These are phyloP conservation scores for Julus scandinavius DNA, from an alignment of 2,888 invertebrate genomes.

Conservation along the genomic window DNA sequence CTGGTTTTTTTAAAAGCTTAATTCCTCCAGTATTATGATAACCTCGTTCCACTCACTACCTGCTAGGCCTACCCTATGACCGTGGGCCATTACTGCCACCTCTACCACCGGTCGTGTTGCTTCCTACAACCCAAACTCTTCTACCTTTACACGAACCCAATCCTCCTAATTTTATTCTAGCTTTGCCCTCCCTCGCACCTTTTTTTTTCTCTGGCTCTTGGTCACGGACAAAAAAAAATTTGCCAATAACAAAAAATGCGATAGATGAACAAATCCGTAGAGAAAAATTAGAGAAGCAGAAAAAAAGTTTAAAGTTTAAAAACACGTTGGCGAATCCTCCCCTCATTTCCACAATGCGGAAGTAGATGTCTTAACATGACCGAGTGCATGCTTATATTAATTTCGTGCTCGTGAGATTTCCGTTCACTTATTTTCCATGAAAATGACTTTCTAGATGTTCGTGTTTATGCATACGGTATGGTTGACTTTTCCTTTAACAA, in stretches of 20 bases:
- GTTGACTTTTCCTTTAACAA: not conserved
- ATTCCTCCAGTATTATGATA: slow-evolving; percentile 37
- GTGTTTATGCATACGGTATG: not conserved
- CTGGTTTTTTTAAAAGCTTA: not conserved
- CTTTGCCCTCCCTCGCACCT: slow-evolving; percentile 14
- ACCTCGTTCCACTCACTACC: slow-evolving; percentile 42
- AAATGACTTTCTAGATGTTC: not conserved
- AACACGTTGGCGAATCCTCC: not conserved
- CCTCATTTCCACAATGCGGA: slow-evolving; percentile 7
- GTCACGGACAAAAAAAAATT: not conserved
- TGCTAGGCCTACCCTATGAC: slow-evolving; percentile 2
- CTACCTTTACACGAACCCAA: not conserved
- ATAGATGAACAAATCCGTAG: not conserved
- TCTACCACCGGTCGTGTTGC: not conserved
- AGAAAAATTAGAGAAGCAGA: not conserved
- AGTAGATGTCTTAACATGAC: slow-evolving; percentile 15
- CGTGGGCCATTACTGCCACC: not conserved
- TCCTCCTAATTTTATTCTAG: not conserved
- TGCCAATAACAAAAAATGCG: not conserved
- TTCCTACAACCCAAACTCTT: slow-evolving; percentile 12
- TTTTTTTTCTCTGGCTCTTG: not conserved
- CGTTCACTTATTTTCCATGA: not conserved
- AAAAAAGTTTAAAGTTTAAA: not conserved
- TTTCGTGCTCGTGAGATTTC: slow-evolving; percentile 1
- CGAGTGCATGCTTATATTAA: slow-evolving; percentile 6